Evolutionary conservation across 2,888 invertebrate species (phyloP), one percentile per base, ranked within the genome.

Genomic region (Leucophenga montana): DNA sequence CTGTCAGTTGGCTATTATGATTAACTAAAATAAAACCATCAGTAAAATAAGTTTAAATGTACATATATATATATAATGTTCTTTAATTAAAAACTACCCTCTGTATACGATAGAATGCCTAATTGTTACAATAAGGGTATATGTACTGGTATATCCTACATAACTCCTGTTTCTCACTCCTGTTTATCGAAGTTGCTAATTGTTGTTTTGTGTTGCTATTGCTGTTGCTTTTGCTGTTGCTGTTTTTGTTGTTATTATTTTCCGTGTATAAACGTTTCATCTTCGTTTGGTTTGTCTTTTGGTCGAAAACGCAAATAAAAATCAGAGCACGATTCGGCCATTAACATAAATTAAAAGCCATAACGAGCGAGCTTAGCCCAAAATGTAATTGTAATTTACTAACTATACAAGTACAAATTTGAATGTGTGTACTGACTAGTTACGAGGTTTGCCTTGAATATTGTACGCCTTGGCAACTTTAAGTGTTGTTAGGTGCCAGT

Each of bases 301-400:
- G 54, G 53, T 18, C 13, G 16, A 18, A 69, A 66, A 50, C 44
- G 48, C 33, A 69, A 66, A 74, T 71, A 73, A 73, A 71, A 75
- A 77, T 72, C 57, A 54, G 59, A 75, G 83, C 82, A 82, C 85
- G 82, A 83, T 79, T 84, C 73, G 61, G 65, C 77, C 83, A 83
- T 82, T 82, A 82, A 75, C 85, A 83, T 83, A 82, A 83, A 83
- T 82, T 83, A 78, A 83, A 83, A 73, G 76, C 75, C 78, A 83
- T 83, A 77, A 81, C 81, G 74, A 84, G 77, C 39, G 11, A 39
- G 11, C 39, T 3, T 39, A 39, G 39, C 1, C 1, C 39, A 39
- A 18, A 61, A 76, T 76, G 79, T 82, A 85, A 84, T 82, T 79
- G 78, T 72, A 79, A 79, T 83, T 83, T 83, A 79, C 77, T 27